Percentiles rank a stretch among this genome's conserved stretches.
Evolutionary conservation across 1,140 invertebrate genomes (phyloP).

Genomic region (Oedothorax gibbosus): DNA sequence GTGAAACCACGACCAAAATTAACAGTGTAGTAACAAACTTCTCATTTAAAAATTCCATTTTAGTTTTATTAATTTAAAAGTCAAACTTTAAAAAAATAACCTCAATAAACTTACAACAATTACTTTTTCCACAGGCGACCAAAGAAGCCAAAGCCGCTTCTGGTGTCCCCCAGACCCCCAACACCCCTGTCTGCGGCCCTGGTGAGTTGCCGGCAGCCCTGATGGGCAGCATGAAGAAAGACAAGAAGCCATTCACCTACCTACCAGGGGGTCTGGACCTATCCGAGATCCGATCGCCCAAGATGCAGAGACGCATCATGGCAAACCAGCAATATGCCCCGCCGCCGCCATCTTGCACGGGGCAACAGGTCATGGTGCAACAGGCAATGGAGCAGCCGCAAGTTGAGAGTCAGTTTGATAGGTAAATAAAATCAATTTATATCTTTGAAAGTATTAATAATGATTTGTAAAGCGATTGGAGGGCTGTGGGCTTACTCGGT

Average conservation of each 20-base stretch:
- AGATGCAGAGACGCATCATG: slow-evolving; percentile 85
- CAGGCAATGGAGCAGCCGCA: slow-evolving; percentile 2
- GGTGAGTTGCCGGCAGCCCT: slow-evolving; percentile 82
- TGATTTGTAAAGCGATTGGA: too few species aligned
- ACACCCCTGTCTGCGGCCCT: slow-evolving; percentile 60
- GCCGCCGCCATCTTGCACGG: slow-evolving; percentile 31
- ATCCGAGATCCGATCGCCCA: slow-evolving; percentile 87
- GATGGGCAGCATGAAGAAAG: slow-evolving; percentile 93
- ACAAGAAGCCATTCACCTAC: slow-evolving; percentile 93
- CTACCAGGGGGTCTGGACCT: slow-evolving; percentile 91
- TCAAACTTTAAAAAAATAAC: slow-evolving; percentile 47
- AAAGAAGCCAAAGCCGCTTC: slow-evolving; percentile 46
- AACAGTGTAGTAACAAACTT: too few species aligned
- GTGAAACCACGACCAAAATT: too few species aligned
- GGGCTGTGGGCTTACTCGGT: too few species aligned
- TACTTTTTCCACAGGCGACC: slow-evolving; percentile 19
- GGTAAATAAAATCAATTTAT: not conserved
- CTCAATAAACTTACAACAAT: not conserved
- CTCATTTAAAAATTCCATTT: too few species aligned
- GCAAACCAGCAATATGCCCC: slow-evolving; percentile 58
- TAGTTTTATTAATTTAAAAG: too few species aligned
- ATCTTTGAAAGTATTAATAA: too few species aligned
- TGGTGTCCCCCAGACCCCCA: slow-evolving; percentile 37
- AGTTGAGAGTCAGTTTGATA: slow-evolving; percentile 38
- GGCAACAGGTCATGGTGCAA: slow-evolving; percentile 45